Evolutionary conservation across 2,113 vertebrate species (phyloP).

Genomic region (Oostethus manadensis): DNA sequence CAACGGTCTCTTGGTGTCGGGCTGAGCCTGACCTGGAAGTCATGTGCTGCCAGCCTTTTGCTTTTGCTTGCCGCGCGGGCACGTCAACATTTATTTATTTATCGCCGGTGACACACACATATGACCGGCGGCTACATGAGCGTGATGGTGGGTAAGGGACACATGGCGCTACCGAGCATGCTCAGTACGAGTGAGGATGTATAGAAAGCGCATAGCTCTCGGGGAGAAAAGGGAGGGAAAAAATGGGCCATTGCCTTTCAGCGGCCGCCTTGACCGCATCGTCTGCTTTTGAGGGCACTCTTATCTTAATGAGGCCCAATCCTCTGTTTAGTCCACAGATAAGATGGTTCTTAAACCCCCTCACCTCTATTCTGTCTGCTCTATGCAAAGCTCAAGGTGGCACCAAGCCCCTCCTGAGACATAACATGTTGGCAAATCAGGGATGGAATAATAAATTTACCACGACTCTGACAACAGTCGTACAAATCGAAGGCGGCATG

Average conservation of each 20-base stretch:
- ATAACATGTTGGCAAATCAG: too few species aligned
- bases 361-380: constrained; percentile 23
- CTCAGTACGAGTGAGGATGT: constrained; percentile 11
- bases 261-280: constrained; percentile 30
- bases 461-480: constrained; percentile 9
- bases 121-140: constrained; percentile 40
- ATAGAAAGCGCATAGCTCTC: constrained; percentile 24
- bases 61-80: constrained; percentile 43
- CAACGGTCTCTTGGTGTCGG: not conserved
- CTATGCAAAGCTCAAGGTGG: constrained; percentile 12
- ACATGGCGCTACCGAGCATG: constrained; percentile 28
- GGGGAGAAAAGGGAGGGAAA: constrained; percentile 6
- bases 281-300: constrained; percentile 39
- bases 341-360: constrained; percentile 56
- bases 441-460: constrained; percentile 21
- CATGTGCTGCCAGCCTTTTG: not conserved
- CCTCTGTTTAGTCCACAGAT: constrained; percentile 65
- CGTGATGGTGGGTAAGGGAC: constrained; percentile 26
- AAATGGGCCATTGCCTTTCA: constrained; percentile 45
- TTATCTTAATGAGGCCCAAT: constrained; percentile 59
- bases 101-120: constrained; percentile 32
- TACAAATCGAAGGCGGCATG: constrained; percentile 5
- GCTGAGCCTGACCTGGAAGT: constrained; percentile 16
- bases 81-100: constrained; percentile 52
- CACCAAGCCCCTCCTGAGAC: too few species aligned